A percentile compares a stretch with the other conserved stretches of the same genome.
Evolutionary conservation across 2,797 vertebrate genomes (phyloP).

Genomic region (Pseudomugil gertrudae): DNA sequence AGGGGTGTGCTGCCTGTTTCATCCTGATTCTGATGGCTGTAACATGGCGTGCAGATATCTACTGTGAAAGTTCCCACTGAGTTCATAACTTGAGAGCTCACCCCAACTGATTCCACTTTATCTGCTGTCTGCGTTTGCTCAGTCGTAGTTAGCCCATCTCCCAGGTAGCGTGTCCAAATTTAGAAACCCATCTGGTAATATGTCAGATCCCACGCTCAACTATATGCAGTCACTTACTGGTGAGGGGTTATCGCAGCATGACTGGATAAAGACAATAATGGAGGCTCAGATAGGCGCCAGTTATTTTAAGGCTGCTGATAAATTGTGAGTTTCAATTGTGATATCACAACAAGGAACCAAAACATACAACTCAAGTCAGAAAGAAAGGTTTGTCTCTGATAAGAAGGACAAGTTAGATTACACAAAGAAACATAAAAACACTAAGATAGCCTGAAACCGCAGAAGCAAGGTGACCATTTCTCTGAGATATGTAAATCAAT

Average conservation of each 20-base stretch:
- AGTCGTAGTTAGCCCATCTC: slow-evolving; percentile 32
- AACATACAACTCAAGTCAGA: not conserved
- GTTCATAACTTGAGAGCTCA: slow-evolving; percentile 22
- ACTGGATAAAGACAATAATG: not conserved
- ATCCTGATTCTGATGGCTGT: not conserved
- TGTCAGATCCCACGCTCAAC: slow-evolving; percentile 19
- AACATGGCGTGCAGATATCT: slow-evolving; percentile 32
- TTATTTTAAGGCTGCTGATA: not conserved
- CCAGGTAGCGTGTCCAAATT: slow-evolving; percentile 39
- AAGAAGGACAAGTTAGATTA: slow-evolving; percentile 6
- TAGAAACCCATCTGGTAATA: slow-evolving; percentile 47
- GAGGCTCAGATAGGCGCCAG: not conserved
- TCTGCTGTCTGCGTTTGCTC: slow-evolving; percentile 27
- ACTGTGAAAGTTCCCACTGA: slow-evolving; percentile 30
- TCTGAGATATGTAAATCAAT: not conserved
- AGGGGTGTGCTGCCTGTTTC: slow-evolving; percentile 26
- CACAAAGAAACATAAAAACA: not conserved
- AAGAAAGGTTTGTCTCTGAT: not conserved
- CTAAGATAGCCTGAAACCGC: slow-evolving; percentile 1
- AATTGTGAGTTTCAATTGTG: not conserved
- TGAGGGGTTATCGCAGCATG: slow-evolving; percentile 5
- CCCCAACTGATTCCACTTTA: slow-evolving; percentile 14
- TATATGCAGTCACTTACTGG: slow-evolving; percentile 14
- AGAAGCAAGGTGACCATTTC: not conserved
- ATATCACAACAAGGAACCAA: not conserved